Base-by-base conservation (phyloP, 2,888 invertebrate genomes). In the Perithous albicinctus region DNA sequence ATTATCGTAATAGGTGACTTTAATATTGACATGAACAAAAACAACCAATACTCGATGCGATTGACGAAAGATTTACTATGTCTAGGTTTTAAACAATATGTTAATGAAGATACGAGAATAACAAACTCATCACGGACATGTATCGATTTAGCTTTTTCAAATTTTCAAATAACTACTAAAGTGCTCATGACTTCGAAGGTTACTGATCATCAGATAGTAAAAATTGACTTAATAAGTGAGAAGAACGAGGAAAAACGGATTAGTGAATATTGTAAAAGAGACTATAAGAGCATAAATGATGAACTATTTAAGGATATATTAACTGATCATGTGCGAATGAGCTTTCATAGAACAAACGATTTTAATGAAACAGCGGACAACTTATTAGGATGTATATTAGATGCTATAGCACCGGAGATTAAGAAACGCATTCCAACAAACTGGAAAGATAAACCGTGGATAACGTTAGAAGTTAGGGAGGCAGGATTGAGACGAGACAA, bases 381-480 rank as follows among this genome's bases (percentile, higher is more conserved):
- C 18, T 29, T 54, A 35, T 26, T 43, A 20, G 46, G 32, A 76
- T 51, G 64, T 35, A 75, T 64, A 1, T 18, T 76, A 4, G 43
- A 78, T 70, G 12, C 23, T 6, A 29, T 23, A 41, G 73, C 78
- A 26, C 73, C 73, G 12, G 18, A 54, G 6, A 54, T 3, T 29
- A 38, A n/a, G 5, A 73, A 63, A 32, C 26, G 15, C 15, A 56
- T 78, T n/a, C 48, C 54, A 10, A 41, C 29, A 18, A 78, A 43
- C 18, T 73, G 73, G 73, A 69, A 73, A n/a, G 64, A 73, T n/a
- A 73, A 66, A 59, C 72, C 38, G 26, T 78, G 78, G 73, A 70
- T 73, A 23, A 29, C 61, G 18, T 6, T 23, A 20, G 38, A 64
- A 54, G 35, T 78, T 8, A 54, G 51, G 73, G 32, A 73, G 29